Conservation (phyloP, 2,113 vertebrate species). For the Aegotheles bennettii region DNA sequence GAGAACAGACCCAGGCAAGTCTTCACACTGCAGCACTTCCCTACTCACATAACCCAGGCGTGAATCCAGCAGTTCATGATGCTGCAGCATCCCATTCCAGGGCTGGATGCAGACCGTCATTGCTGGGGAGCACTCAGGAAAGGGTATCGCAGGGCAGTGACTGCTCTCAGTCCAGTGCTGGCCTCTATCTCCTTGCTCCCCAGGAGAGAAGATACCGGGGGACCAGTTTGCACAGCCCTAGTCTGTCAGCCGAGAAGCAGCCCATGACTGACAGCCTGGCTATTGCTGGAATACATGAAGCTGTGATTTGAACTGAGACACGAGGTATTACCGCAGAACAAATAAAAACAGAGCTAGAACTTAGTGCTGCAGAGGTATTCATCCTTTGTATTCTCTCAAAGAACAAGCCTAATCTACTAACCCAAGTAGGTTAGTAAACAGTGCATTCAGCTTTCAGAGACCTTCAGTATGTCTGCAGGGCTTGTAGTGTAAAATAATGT, state of each 20-base stretch:
- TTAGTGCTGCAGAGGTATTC: not conserved
- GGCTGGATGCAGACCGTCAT: not conserved
- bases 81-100: not conserved
- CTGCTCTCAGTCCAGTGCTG: accelerated
- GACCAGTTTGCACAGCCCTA: not conserved
- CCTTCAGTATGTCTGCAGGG: not conserved
- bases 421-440: conserved; percentile 32
- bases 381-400: not conserved
- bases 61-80: not conserved
- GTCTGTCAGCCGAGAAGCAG: not conserved
- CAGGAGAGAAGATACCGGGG: not conserved
- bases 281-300: not conserved
- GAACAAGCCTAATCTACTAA: conserved; percentile 9
- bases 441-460: conserved; percentile 6
- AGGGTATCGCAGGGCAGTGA: not conserved
- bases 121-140: not conserved
- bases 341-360: conserved; percentile 15
- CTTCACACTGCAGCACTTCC: not conserved
- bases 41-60: accelerated
- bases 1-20: not conserved
- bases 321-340: not conserved
- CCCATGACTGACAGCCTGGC: not conserved
- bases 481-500: conserved; percentile 13
- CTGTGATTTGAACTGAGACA: not conserved
- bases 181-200: not conserved